Percentiles rank a stretch among this genome's conserved stretches.
Evolutionary conservation across 2,888 invertebrate genomes (phyloP).

Genomic region (Theodoxus fluviatilis): DNA sequence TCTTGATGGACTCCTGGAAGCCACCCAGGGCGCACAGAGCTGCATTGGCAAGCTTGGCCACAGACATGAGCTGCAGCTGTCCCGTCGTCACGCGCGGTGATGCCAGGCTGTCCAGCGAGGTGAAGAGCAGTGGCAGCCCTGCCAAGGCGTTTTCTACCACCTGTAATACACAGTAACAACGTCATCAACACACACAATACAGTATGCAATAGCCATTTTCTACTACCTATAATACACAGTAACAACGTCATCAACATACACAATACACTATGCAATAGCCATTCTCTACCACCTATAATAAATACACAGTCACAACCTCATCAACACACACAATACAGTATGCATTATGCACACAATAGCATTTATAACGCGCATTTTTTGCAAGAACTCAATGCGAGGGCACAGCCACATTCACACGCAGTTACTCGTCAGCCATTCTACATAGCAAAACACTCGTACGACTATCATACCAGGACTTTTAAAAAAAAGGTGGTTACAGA

Average conservation of each 20-base stretch:
- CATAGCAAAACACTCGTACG: too few relatives aligned
- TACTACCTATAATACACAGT: not conserved
- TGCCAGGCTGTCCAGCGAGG: constrained; percentile 55
- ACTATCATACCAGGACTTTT: too few relatives aligned
- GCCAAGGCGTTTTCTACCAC: constrained; percentile 59
- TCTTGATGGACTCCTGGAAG: constrained; percentile 64
- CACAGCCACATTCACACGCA: too few relatives aligned
- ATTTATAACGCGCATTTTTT: not conserved
- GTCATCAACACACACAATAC: not conserved
- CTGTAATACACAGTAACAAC: constrained; percentile 35
- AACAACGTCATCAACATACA: not conserved
- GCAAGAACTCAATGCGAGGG: too few relatives aligned
- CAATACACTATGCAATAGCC: too few relatives aligned
- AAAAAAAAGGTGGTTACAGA: too few relatives aligned
- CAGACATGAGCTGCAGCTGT: constrained; percentile 54
- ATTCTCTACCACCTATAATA: not conserved
- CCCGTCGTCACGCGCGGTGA: constrained; percentile 41
- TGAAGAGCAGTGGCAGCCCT: constrained; percentile 55
- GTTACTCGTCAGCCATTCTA: too few relatives aligned
- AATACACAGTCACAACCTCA: not conserved
- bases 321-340: too few relatives aligned
- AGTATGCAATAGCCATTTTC: not conserved
- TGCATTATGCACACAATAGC: not conserved
- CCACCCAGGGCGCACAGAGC: constrained; percentile 64
- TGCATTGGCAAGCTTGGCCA: constrained; percentile 63